Base-by-base conservation (phyloP, 2,888 invertebrate species). In the Euproctis similis region DNA sequence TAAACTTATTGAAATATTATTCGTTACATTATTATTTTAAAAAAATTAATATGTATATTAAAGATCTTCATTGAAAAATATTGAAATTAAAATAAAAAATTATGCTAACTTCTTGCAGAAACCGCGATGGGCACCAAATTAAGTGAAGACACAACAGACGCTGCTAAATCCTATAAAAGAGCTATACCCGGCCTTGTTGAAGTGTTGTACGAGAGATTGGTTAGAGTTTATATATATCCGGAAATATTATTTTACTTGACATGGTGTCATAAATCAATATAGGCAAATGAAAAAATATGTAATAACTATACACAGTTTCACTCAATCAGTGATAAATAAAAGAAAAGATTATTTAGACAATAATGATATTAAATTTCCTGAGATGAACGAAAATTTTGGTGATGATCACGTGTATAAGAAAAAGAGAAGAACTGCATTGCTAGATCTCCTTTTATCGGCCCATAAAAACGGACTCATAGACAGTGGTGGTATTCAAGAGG, bases 61-160 rank as follows among this genome's bases (percentile, higher is more conserved):
- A n/a, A n/a, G n/a, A n/a, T n/a, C n/a, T n/a, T n/a, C n/a, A n/a
- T n/a, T n/a, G n/a, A n/a, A n/a, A n/a, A n/a, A n/a, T n/a, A n/a
- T n/a, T n/a, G n/a, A n/a, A n/a, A n/a, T n/a, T 6, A 7, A 8
- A 13, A 1, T 0, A 13, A 2, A 24, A 6, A 8, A 8, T n/a
- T 3, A 25, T 2, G 1, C 4, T 7, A 8, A 7, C 3, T 30
- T 24, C 8, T 28, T 57, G 12, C 43, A 86, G 87, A 87, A 73
- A 87, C 88, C 7, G 91, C 92, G 5, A 90, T 93, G 89, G 93
- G 93, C 1, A 85, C 87, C 1, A 78, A 85, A 36, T 63, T 92
- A 11, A 73, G 78, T 25, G 72, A 77, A 19, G 73, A 84, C 10
- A 50, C 62, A 3, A 41, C 50, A 2, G 5, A 7, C 3, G 5